Evolutionary conservation across 2,888 invertebrate species (phyloP).

Genomic region (Calameuta filiformis): DNA sequence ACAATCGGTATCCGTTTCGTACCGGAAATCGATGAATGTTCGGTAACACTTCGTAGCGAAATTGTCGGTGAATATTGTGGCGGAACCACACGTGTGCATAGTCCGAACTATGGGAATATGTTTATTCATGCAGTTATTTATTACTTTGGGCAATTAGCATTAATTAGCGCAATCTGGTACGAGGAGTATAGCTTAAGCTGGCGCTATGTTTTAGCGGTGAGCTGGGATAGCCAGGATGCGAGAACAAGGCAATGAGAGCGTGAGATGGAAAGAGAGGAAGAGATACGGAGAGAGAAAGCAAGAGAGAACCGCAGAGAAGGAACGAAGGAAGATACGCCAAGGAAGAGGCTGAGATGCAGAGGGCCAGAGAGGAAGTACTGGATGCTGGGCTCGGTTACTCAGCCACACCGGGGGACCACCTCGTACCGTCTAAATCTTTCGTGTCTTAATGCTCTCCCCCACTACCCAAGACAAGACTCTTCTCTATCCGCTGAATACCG

Average conservation of each 20-base stretch:
- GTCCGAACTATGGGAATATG: constrained; percentile 36
- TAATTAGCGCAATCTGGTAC: constrained; percentile 60
- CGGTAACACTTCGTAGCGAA: not conserved
- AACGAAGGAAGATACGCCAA: not conserved
- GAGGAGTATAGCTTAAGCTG: constrained; percentile 27
- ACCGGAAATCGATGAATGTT: not conserved
- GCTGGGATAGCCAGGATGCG: constrained; percentile 18
- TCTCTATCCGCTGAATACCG: constrained; percentile 25
- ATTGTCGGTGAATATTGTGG: not conserved
- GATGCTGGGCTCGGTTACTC: not conserved
- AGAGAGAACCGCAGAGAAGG: not conserved
- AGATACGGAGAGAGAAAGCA: not conserved
- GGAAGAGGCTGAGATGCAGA: constrained; percentile 5
- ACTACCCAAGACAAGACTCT: constrained; percentile 23
- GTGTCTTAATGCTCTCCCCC: constrained; percentile 24
- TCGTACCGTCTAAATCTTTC: constrained; percentile 22
- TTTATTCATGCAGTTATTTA: constrained; percentile 61
- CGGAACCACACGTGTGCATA: not conserved
- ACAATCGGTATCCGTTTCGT: not conserved
- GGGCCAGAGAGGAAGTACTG: not conserved
- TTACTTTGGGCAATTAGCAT: constrained; percentile 62
- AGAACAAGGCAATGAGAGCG: constrained; percentile 3
- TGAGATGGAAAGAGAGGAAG: not conserved
- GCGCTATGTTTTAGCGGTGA: constrained; percentile 45
- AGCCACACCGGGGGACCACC: not conserved